Base-by-base conservation (phyloP, 92 coral and sea anemone species). In the Siderastrea siderea region DNA sequence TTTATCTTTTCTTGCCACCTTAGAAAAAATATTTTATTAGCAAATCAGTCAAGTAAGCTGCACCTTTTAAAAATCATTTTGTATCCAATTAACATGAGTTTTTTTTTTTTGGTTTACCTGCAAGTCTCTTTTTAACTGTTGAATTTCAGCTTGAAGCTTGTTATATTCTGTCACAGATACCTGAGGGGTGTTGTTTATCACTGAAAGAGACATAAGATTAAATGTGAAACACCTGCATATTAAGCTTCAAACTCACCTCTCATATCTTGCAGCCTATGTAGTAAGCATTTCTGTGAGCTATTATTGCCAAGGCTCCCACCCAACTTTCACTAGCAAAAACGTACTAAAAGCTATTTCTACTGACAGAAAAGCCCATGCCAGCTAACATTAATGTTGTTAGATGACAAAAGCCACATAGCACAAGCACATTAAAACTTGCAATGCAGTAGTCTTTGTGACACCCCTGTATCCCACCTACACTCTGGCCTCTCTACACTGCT, bases 131-230 rank as follows among this genome's bases (percentile, higher is more conserved):
- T 79, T 87, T 13, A 95, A 85, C 74, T 91, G 92, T 12, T 65
- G 88, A 13, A 93, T 85, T 86, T 95, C 98, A 53, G 87, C 91
- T 76, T 89, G 95, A 58, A 93, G 89, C 86, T 86, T 91, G 86
- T 95, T 80, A 70, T 92, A 86, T 57, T 95, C 98, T 58, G 81
- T 80, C 70, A 82, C 89, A 58, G 95, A 92, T 13, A 92, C 86
- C 50, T 92, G 95, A 47, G 95, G 89, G 7, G 87, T 62, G 63
- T 53, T 89, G 90, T 71, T 82, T 1, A 92, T 84, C 47, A 65
- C 95, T 92, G 58, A 47, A 53, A 53, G 11, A 13, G 3, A 51
- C 2, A 17, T 19, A 2, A 26, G 16, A 60, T n/a, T 58, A 5
- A 46, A 16, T 1, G 3, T 3, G 13, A 16, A 15, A 46, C 7